phyloP scores from a whole-genome alignment of 2,888 invertebrate species.

The Helobdella robusta region DNA sequence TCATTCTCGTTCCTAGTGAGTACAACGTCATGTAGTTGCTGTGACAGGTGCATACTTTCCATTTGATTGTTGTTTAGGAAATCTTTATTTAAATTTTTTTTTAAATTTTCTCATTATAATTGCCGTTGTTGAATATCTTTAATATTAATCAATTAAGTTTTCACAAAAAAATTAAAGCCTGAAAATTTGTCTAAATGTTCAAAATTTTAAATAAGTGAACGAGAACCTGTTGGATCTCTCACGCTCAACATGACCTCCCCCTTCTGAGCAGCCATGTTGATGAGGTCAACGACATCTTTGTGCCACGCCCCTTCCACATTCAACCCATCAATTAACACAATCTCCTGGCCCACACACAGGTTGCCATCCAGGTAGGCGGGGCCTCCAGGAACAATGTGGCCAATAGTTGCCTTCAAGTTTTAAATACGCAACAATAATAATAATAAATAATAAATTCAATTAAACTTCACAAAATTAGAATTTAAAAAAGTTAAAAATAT shows the following conservation, averaged over 20 bases:
- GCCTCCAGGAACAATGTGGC: constrained; percentile 16
- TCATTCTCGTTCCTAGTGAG: constrained; percentile 82
- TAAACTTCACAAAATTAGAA: too few relatives aligned
- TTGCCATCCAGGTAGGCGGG: constrained; percentile 15
- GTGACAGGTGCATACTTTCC: too few relatives aligned
- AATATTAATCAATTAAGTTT: too few relatives aligned
- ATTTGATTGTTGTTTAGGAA: too few relatives aligned
- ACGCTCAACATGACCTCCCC: constrained; percentile 13
- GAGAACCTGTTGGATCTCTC: not conserved
- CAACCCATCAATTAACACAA: constrained; percentile 7
- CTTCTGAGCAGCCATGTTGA: not conserved
- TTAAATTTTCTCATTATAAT: too few relatives aligned
- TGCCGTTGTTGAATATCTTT: too few relatives aligned
- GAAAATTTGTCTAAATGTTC: too few relatives aligned
- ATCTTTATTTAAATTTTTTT: too few relatives aligned
- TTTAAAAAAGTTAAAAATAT: not conserved
- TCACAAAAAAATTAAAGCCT: too few relatives aligned
- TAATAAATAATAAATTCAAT: too few relatives aligned
- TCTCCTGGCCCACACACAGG: constrained; percentile 21
- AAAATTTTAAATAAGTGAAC: too few relatives aligned
- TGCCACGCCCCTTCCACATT: constrained; percentile 22
- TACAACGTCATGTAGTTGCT: constrained; percentile 74
- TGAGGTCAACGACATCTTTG: constrained; percentile 20
- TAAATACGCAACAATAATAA: too few relatives aligned
- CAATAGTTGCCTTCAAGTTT: constrained; percentile 18